Evolutionary conservation across 2,113 vertebrate genomes (phyloP).

Genomic region (Todiramphus chloris): DNA sequence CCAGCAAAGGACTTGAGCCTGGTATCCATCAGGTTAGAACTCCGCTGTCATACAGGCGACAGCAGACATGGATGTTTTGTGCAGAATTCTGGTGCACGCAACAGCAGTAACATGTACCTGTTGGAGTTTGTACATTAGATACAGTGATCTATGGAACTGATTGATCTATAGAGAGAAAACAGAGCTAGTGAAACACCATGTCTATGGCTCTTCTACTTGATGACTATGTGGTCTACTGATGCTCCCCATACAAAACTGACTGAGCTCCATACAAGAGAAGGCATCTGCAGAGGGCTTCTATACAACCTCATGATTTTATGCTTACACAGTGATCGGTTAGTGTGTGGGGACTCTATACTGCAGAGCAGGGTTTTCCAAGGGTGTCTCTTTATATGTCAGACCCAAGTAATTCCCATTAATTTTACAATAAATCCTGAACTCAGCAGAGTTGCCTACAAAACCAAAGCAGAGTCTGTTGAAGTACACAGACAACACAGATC

Average conservation of each 20-base stretch:
- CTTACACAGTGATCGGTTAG: background rate
- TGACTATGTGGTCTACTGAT: background rate
- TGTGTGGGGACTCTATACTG: background rate
- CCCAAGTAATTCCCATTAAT: background rate
- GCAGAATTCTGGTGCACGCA: background rate
- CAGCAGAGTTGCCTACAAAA: background rate
- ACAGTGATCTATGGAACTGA: background rate
- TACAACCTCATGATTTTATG: background rate
- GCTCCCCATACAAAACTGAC: background rate
- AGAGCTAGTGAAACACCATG: background rate
- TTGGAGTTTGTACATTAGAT: background rate
- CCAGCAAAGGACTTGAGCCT: background rate
- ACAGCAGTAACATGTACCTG: too few species aligned
- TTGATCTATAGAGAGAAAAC: background rate
- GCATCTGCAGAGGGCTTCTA: background rate
- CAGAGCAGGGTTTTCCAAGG: background rate
- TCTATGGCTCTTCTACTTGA: background rate
- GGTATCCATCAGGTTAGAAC: background rate
- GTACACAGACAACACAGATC: background rate
- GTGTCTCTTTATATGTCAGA: background rate
- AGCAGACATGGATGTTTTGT: background rate
- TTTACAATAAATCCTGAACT: background rate
- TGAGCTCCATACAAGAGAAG: background rate
- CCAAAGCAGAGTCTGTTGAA: background rate
- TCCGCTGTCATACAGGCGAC: background rate